Conservation (phyloP, 1,140 invertebrate species). For the Philotrypesis tridentata region DNA sequence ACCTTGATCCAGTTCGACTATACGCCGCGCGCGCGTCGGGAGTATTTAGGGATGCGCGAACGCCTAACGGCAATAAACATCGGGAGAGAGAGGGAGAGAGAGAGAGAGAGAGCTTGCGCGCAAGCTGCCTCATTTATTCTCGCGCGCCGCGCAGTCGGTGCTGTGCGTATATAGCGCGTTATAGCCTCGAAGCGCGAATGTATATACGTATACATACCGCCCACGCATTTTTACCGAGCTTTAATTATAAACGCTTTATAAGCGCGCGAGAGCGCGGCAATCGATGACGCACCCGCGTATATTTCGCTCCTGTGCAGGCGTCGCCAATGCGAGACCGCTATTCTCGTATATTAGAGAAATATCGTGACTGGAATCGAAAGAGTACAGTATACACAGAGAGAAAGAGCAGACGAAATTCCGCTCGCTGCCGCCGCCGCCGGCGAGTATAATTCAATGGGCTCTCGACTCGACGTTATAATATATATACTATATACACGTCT, state of each 20-base stretch:
- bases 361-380: too few species aligned
- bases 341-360: not conserved
- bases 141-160: not conserved
- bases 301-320: too few species aligned
- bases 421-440: too few species aligned
- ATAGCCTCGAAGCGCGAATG: slow-evolving; percentile 8
- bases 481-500: too few species aligned
- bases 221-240: not conserved
- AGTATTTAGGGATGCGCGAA: not conserved
- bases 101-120: not conserved
- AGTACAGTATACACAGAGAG: too few species aligned
- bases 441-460: too few species aligned
- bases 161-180: too few species aligned
- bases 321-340: not conserved
- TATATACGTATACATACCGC: too few species aligned
- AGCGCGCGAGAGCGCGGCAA: not conserved
- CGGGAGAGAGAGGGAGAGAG: not conserved
- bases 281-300: too few species aligned
- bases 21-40: not conserved
- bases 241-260: not conserved
- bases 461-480: too few species aligned
- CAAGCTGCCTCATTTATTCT: slow-evolving; percentile 35
- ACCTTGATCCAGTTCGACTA: slow-evolving; percentile 20
- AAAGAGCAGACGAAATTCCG: too few species aligned
- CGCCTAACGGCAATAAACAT: not conserved